Conservation (phyloP, 2,113 vertebrate genomes). For the Cryptomyrus ogoouensis region DNA sequence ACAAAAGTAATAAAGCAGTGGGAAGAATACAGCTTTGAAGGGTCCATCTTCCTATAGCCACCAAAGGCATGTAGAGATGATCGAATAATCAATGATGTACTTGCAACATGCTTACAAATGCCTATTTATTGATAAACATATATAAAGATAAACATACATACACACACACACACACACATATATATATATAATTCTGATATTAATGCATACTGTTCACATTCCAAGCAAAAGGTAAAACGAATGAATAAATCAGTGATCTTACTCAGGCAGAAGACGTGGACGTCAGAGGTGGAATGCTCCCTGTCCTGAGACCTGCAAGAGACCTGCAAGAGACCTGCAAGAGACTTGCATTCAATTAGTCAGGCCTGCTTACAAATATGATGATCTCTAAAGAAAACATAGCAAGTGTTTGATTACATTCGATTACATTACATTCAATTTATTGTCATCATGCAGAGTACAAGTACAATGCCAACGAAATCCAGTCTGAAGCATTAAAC, state of each 20-base stretch:
- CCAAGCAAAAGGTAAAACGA: neutral
- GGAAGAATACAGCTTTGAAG: neutral
- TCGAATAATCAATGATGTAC: neutral
- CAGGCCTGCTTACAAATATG: neutral
- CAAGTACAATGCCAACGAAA: no score
- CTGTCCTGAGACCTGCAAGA: constrained; percentile 73
- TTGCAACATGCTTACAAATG: neutral
- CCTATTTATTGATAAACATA: neutral
- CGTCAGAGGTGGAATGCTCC: constrained; percentile 47
- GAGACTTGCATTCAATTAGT: neutral
- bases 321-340: constrained; percentile 51
- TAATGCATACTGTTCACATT: neutral
- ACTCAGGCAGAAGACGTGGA: constrained; percentile 58
- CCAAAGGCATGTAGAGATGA: neutral
- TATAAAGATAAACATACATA: neutral
- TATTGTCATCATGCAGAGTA: neutral
- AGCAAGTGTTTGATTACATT: neutral
- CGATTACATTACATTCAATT: neutral
- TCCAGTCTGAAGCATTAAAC: neutral
- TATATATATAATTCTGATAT: neutral
- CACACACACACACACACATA: neutral
- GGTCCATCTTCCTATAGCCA: neutral
- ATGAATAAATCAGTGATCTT: constrained; percentile 35
- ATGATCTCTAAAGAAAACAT: neutral
- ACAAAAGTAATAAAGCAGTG: neutral